Conservation (phyloP, 2,797 vertebrate genomes). For the Rhinichthys osculus region DNA sequence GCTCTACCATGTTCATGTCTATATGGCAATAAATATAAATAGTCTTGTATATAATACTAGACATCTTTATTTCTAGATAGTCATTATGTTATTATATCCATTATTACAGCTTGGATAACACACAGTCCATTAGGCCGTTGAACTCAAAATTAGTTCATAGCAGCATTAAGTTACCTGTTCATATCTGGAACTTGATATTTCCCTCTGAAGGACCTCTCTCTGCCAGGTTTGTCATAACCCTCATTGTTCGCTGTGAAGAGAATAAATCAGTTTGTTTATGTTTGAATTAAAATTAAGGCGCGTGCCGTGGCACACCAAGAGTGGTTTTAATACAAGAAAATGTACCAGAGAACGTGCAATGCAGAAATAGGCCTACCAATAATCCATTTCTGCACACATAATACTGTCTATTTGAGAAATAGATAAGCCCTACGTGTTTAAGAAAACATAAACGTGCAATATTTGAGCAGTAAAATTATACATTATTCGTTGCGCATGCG, state of each 20-base stretch:
- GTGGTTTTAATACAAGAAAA: background rate
- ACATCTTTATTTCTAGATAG: background rate
- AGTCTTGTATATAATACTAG: background rate
- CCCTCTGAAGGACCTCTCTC: background rate
- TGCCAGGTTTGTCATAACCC: background rate
- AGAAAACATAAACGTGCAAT: background rate
- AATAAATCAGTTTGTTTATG: background rate
- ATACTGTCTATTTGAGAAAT: background rate
- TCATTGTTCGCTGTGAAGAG: background rate
- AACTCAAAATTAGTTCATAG: background rate
- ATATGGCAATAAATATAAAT: background rate
- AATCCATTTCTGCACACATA: background rate
- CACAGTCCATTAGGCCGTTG: background rate
- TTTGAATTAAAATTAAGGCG: background rate
- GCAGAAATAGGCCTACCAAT: background rate
- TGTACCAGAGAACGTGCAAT: background rate
- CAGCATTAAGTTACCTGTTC: slow-evolving; percentile 30
- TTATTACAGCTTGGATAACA: background rate
- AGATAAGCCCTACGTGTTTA: background rate
- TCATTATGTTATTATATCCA: background rate
- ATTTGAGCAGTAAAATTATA: background rate
- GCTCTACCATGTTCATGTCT: background rate
- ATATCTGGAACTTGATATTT: slow-evolving; percentile 11
- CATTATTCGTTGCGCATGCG: background rate
- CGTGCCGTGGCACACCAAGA: background rate